Evolutionary conservation across 2,888 invertebrate genomes (phyloP), one percentile per base, ranked within the genome.

Genomic region (Plagodis pulveraria): DNA sequence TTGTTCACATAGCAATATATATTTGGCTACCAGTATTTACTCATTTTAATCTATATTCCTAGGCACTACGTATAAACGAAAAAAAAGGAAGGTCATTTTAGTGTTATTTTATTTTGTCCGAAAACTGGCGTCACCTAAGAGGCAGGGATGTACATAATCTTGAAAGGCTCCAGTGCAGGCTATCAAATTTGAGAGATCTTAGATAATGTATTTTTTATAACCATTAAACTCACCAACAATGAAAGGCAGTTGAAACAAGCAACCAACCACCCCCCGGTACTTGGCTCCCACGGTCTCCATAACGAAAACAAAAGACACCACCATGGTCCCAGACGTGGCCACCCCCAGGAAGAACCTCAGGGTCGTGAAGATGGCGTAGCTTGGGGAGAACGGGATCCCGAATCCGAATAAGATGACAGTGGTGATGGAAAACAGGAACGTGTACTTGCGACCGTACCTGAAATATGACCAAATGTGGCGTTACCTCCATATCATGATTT

Each of bases 321-420:
- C 95, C 96, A 97, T 97, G 6, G 96, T 96, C 36, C 97, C 97
- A 6, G 96, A 96, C 0, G 96, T 95, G n/a, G 96, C 95, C 56
- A 96, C 76, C 0, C 96, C 97, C 11, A 94, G 93, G 48, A 96
- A 77, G 78, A 96, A 96, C 63, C 97, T 88, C 42, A 95, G 86
- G 0, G 94, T 43, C 5, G 96, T 93, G 79, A 97, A 96, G 6
- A 79, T 67, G 12, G 65, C 76, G 72, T 88, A 93, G 74, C 93
- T 94, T 0, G 96, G 95, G 0, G 96, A 94, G 70, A 95, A 93
- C 0, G 96, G 95, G 35, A 96, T 94, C 2, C 89, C 92, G 22
- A 96, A 93, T 2, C 97, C 97, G 11, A 95, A 89, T 5, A 93
- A 74, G 8, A 96, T 91, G 76, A 97, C 95, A 8, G 95, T 80